Conservation (phyloP, 2,113 vertebrate genomes). For the Mastomys coucha region DNA sequence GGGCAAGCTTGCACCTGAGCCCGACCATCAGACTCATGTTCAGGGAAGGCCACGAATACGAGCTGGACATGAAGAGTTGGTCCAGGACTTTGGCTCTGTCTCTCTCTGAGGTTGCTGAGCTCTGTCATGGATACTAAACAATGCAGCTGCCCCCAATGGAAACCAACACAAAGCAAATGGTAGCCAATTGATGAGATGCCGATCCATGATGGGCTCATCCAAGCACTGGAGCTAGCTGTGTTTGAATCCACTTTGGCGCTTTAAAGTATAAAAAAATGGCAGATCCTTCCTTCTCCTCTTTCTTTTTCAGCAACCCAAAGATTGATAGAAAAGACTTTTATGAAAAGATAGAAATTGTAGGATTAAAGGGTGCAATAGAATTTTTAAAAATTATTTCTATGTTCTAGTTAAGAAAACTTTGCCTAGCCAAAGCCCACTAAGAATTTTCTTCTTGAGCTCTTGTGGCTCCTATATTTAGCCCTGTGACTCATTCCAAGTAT, state of each 20-base stretch:
- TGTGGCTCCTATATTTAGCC: conserved; percentile 8
- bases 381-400: conserved; percentile 32
- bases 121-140: neutral
- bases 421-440: conserved; percentile 27
- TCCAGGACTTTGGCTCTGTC: neutral
- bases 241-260: neutral
- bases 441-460: neutral
- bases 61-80: neutral
- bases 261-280: neutral
- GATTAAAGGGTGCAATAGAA: neutral
- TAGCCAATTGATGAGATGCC: neutral
- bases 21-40: neutral
- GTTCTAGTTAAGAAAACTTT: conserved; percentile 37
- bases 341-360: neutral
- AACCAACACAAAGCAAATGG: neutral
- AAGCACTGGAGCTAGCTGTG: neutral
- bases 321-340: neutral
- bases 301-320: neutral
- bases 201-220: neutral
- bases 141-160: neutral
- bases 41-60: neutral
- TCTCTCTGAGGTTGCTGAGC: neutral
- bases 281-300: neutral
- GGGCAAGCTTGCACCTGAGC: neutral
- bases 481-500: conserved; percentile 17